Base-by-base conservation (phyloP, 2,797 vertebrate species). In the Esox masquinongy region DNA sequence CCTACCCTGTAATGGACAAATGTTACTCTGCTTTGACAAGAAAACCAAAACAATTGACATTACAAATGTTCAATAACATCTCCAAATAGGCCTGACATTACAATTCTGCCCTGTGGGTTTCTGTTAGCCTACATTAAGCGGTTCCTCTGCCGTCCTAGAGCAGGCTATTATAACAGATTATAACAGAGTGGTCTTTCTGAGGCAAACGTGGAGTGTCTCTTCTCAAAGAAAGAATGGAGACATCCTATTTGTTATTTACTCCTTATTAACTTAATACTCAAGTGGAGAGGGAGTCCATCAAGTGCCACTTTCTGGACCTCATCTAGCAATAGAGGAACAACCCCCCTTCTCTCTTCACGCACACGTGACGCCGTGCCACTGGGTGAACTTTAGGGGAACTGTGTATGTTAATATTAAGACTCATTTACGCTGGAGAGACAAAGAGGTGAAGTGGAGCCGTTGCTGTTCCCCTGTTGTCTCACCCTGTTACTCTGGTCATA, bases 81-180 rank as follows among this genome's bases (percentile, higher is more conserved):
- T 86, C 82, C 81, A 91, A 90, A 89, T 90, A 89, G 89, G 88
- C 89, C 87, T 92, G 91, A 92, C 92, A 93, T 93, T 93, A 88
- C 85, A 79, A 53, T 73, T 83, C 83, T 70, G 87, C 89, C 90
- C 86, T 72, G 1, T 82, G 90, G 88, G 66, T 69, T 90, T 89
- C 88, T 90, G 87, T 92, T 92, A 93, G 88, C 87, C 87, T 89
- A 83, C 84, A 86, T 87, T 43, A 90, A 92, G 88, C 86, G 89
- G 83, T 87, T 88, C 11, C 56, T 24, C 82, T 83, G 85, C 83
- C 86, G 82, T 90, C 90, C 89, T 9, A 29, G 80, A 89, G 90
- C 90, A 78, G 68, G 36, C 86, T 86, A 82, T 87, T 88, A 89
- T 83, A 90, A 87, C 75, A 73, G 43, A 47, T 12, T 8, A 1